Conservation (phyloP, 2,113 vertebrate species). For the Cheirogaleus medius region DNA sequence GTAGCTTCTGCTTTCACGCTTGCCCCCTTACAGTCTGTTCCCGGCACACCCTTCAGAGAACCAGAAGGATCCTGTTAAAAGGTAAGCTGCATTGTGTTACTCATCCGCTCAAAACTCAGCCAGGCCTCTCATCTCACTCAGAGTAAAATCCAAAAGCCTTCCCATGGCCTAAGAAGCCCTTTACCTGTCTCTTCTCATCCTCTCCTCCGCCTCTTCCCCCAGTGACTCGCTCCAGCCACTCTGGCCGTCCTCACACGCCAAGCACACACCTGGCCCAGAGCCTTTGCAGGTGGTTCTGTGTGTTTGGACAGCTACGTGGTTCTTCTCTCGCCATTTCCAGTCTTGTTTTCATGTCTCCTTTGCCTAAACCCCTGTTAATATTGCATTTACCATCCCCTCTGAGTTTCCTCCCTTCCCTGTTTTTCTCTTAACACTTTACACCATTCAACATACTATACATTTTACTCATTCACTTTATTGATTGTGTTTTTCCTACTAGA, state of each 20-base stretch:
- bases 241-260: background rate
- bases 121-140: background rate
- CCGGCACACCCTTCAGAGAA: background rate
- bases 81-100: background rate
- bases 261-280: background rate
- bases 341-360: background rate
- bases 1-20: background rate
- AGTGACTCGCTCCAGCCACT: background rate
- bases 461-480: background rate
- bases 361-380: background rate
- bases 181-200: background rate
- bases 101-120: background rate
- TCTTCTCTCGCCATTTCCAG: background rate
- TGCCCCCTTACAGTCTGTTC: background rate
- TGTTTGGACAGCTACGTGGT: background rate
- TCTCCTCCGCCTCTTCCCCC: accelerated
- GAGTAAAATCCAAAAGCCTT: background rate
- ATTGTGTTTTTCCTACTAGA: background rate
- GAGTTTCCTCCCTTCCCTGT: background rate
- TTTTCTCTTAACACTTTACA: background rate
- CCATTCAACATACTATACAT: background rate
- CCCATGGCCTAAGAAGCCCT: background rate
- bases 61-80: background rate
- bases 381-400: background rate
- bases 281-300: background rate